Base-by-base conservation (phyloP, 2,113 vertebrate genomes). In the Talpa occidentalis region DNA sequence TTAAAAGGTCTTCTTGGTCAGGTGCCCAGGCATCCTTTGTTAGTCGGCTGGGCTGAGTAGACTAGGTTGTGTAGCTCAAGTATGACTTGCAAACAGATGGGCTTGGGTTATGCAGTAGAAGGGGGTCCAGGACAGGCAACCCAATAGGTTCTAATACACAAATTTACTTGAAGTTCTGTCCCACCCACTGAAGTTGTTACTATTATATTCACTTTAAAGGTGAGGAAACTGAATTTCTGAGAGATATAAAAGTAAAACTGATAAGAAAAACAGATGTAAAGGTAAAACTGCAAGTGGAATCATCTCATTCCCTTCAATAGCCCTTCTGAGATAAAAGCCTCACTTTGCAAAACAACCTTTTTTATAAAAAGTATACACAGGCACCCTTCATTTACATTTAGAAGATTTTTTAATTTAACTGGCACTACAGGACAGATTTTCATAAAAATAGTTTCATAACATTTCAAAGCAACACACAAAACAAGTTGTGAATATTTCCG, bases 381-480 rank as follows among this genome's bases (percentile, higher is more conserved):
- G 3, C 26, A 56, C 21, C 21, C 54, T 56, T 56, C 19, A 56
- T 22, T 5, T 56, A 56, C 19, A 5, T 22, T 56, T 22, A 52
- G 5, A 22, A 7, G 6, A 16, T 79, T 78, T 87, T 82, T 73
- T 60, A 47, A 73, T 89, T 73, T 92, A 87, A 92, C 30, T 80
- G 35, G 49, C 74, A 10, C 40, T 52, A 37, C 5, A 72, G 80
- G 42, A 56, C 21, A 91, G 37, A 67, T 2, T 37, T 30, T 42
- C 19, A 74, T 47, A 19, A 88, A 92, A 95, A 81, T 8, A 94
- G n/a, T 44, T 83, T 11, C 64, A 19, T 35, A 47, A 24, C 40
- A 42, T 88, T 96, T 79, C 15, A 91, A 88, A 91, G 79, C 60
- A 52, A 52, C 7, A 52, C 37, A 66, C 26, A 79, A 95, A 93